Conservation (phyloP, 2,888 invertebrate genomes). For the Ornithoptera priamus region DNA sequence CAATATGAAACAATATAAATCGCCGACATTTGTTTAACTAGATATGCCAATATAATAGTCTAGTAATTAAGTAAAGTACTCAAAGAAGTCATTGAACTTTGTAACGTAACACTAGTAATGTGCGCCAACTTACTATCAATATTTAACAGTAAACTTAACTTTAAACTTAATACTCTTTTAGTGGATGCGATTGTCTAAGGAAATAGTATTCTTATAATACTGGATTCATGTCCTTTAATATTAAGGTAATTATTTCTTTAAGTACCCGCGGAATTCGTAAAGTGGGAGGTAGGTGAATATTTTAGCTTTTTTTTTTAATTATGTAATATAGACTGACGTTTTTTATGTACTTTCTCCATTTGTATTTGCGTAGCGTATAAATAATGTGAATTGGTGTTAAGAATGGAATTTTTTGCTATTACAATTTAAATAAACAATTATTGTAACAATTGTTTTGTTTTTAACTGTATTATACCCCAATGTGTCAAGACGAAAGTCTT, state of each 20-base stretch:
- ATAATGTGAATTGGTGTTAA: slow-evolving; percentile 37
- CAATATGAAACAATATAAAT: too few species aligned
- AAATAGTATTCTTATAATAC: background rate
- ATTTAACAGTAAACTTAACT: too few species aligned
- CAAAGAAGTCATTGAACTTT: too few species aligned
- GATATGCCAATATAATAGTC: too few species aligned
- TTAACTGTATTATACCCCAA: background rate
- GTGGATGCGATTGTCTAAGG: background rate
- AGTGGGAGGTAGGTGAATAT: slow-evolving; percentile 10
- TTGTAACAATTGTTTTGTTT: slow-evolving; percentile 23
- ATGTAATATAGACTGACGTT: slow-evolving; percentile 49
- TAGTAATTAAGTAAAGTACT: too few species aligned
- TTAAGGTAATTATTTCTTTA: slow-evolving; percentile 25
- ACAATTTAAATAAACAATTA: slow-evolving; percentile 46
- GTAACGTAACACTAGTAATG: too few species aligned
- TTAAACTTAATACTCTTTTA: background rate
- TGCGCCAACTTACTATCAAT: too few species aligned
- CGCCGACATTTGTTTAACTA: too few species aligned
- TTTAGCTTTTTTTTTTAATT: slow-evolving; percentile 34
- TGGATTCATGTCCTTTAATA: slow-evolving; percentile 7
- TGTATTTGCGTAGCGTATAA: slow-evolving; percentile 30
- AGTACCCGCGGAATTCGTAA: background rate
- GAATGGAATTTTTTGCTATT: slow-evolving; percentile 43
- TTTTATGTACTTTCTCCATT: slow-evolving; percentile 37
- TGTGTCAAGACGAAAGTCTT: background rate